These are phyloP conservation scores for Cirrhinus mrigala DNA, from an alignment of 2,797 vertebrate species.

Conservation along the genomic window DNA sequence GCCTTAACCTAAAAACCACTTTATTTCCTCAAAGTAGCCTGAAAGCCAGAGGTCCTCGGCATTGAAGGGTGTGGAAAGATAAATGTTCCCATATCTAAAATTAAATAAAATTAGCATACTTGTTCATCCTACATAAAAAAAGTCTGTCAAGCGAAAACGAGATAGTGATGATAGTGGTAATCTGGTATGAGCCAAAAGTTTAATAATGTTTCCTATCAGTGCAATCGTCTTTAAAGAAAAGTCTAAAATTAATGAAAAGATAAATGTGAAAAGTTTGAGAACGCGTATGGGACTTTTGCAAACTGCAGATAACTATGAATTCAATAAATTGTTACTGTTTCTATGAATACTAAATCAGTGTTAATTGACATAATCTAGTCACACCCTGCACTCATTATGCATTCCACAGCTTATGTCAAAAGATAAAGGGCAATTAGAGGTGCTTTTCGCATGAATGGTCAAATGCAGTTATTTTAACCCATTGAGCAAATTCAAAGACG, in stretches of 20 bases:
- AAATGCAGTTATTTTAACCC: slow-evolving; percentile 28
- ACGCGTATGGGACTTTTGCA: not conserved
- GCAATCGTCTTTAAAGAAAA: slow-evolving; percentile 32
- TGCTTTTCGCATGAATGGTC: slow-evolving; percentile 46
- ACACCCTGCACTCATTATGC: not conserved
- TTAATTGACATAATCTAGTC: slow-evolving; percentile 39
- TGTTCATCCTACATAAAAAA: slow-evolving; percentile 49
- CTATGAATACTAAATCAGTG: slow-evolving; percentile 31
- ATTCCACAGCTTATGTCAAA: slow-evolving; percentile 23
- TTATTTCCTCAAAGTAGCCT: not conserved
- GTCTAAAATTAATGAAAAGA: slow-evolving; percentile 49
- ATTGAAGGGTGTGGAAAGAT: slow-evolving; percentile 29
- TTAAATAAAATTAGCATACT: slow-evolving; percentile 54
- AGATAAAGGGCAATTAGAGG: slow-evolving; percentile 24
- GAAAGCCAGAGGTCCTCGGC: not conserved
- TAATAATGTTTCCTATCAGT: slow-evolving; percentile 52
- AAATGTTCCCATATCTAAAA: slow-evolving; percentile 53
- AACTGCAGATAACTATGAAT: slow-evolving; percentile 18
- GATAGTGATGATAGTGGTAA: slow-evolving; percentile 40
- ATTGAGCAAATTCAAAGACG: slow-evolving; percentile 19
- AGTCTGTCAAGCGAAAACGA: slow-evolving; percentile 38
- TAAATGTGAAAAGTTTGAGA: slow-evolving; percentile 41
- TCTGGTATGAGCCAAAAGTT: slow-evolving; percentile 43
- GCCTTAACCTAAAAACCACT: slow-evolving; percentile 24
- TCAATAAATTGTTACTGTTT: slow-evolving; percentile 7